These are phyloP conservation scores for Boulengeromyrus knoepffleri DNA, from an alignment of 2,113 vertebrate genomes.

Conservation along the genomic window DNA sequence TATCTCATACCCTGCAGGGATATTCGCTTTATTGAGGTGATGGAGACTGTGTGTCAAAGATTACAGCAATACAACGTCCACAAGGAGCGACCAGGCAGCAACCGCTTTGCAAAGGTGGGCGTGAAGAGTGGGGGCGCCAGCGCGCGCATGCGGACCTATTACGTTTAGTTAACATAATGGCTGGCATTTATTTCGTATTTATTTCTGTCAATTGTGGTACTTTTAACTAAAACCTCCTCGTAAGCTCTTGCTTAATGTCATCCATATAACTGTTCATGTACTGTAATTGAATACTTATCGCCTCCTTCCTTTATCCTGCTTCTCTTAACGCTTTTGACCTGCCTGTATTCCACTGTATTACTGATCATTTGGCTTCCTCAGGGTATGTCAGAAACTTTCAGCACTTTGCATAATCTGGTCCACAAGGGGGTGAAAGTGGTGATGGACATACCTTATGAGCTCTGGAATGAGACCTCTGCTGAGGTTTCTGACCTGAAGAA, in stretches of 20 bases:
- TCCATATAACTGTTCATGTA: background rate
- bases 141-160: background rate
- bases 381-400: conserved; percentile 97
- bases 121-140: background rate
- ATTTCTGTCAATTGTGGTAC: background rate
- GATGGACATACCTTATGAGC: conserved; percentile 96
- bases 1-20: conserved; percentile 60
- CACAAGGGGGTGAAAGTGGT: conserved; percentile 96
- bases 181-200: background rate
- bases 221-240: background rate
- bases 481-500: conserved; percentile 97
- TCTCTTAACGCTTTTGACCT: background rate
- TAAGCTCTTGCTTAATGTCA: background rate
- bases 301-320: background rate
- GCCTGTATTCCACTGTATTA: background rate
- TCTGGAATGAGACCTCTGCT: conserved; percentile 96
- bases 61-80: conserved; percentile 90
- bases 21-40: conserved; percentile 87
- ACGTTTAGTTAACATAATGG: background rate
- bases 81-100: conserved; percentile 89
- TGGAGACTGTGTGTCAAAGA: conserved; percentile 88
- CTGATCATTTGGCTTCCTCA: conserved; percentile 33
- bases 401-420: conserved; percentile 89
- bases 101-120: conserved; percentile 90
- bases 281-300: background rate